phyloP scores from a whole-genome alignment of 2,888 invertebrate genomes.

The Pogonocherus hispidulus region DNA sequence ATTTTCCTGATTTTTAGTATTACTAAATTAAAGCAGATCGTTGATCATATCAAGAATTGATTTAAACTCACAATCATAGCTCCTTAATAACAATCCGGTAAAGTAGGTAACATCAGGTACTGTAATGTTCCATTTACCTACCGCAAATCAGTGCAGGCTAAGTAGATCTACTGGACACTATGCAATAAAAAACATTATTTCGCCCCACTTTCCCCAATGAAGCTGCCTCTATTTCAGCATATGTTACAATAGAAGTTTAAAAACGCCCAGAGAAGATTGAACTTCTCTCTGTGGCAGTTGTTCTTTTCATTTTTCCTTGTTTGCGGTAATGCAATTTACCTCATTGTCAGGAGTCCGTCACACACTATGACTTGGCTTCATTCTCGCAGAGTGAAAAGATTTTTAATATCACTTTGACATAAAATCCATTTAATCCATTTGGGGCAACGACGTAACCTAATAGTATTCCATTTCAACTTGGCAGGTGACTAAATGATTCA shows the following conservation, averaged over 20 bases:
- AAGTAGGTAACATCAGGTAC: no score
- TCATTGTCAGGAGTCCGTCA: slow-evolving; percentile 25
- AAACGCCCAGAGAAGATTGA: slow-evolving; percentile 21
- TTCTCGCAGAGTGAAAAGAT: neutral
- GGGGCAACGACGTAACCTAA: neutral
- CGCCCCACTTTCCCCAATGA: neutral
- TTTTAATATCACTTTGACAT: slow-evolving; percentile 1
- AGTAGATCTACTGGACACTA: no score
- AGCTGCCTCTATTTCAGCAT: neutral
- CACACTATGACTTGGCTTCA: neutral
- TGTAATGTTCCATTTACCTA: no score
- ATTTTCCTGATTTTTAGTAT: no score
- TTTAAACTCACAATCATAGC: no score
- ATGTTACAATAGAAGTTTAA: slow-evolving; percentile 4
- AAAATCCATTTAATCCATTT: neutral
- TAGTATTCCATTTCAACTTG: neutral
- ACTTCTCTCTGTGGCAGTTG: slow-evolving; percentile 20
- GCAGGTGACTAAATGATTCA: neutral
- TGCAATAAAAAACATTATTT: no score
- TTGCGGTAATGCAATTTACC: slow-evolving; percentile 41
- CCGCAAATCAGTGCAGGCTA: no score
- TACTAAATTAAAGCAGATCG: no score
- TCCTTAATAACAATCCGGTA: no score
- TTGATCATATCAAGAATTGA: no score
- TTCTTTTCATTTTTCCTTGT: slow-evolving; percentile 37